phyloP scores from a whole-genome alignment of 2,888 invertebrate species.

The Eilema griseolum region DNA sequence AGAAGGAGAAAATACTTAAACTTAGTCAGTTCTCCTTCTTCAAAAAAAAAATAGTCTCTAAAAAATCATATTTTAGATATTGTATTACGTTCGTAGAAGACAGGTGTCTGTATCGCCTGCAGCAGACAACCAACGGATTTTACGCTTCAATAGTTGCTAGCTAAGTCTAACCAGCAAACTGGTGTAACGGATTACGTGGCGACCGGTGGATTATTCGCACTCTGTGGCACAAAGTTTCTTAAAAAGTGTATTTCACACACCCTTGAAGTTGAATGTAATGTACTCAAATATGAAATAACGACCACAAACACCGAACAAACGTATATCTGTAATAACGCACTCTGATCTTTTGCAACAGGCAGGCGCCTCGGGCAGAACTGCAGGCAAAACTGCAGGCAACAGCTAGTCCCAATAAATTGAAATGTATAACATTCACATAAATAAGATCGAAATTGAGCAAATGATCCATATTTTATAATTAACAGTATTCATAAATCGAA shows the following conservation, averaged over 20 bases:
- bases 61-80: not conserved
- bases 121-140: not conserved
- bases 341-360: too few relatives aligned
- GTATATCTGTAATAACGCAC: too few relatives aligned
- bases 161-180: not conserved
- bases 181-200: not conserved
- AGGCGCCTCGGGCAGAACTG: too few relatives aligned
- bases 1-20: too few relatives aligned
- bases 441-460: slow-evolving; percentile 25
- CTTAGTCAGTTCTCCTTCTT: too few relatives aligned
- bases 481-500: slow-evolving; percentile 27
- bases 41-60: not conserved
- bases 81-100: not conserved
- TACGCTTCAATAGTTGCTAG: not conserved
- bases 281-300: too few relatives aligned
- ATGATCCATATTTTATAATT: slow-evolving; percentile 31
- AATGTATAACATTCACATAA: slow-evolving; percentile 20
- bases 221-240: too few relatives aligned
- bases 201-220: not conserved
- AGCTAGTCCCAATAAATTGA: not conserved
- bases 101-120: not conserved
- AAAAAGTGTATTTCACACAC: too few relatives aligned
- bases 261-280: too few relatives aligned
- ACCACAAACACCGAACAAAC: too few relatives aligned
- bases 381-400: not conserved